Conservation (phyloP, 2,888 invertebrate species). For the Brassicogethes aeneus region DNA sequence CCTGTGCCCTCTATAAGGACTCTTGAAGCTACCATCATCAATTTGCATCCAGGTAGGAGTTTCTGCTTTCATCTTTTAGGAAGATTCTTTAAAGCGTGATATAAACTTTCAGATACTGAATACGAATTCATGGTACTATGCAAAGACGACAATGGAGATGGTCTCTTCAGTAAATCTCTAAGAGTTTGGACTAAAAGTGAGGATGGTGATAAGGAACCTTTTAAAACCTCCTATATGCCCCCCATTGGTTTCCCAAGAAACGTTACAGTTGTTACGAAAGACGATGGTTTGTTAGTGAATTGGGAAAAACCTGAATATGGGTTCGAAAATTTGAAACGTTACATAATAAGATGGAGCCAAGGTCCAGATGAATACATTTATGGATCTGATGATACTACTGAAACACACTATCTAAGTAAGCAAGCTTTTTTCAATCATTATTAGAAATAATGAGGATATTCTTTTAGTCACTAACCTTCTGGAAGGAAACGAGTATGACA, state of each 20-base stretch:
- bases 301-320: conserved; percentile 61
- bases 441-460: conserved; percentile 5
- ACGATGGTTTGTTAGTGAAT: conserved; percentile 66
- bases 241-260: conserved; percentile 55
- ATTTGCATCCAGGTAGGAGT: conserved; percentile 56
- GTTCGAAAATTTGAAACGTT: conserved; percentile 48
- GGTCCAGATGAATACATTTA: conserved; percentile 53
- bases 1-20: conserved; percentile 61
- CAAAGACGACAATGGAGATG: conserved; percentile 79
- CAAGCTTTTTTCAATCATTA: background rate
- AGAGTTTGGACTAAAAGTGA: conserved; percentile 56
- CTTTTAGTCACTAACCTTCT: conserved; percentile 56
- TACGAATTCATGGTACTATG: conserved; percentile 90
- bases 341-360: conserved; percentile 59
- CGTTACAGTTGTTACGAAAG: conserved; percentile 60
- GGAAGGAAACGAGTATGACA: conserved; percentile 65
- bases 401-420: conserved; percentile 52
- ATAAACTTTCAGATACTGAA: conserved; percentile 44
- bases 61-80: background rate
- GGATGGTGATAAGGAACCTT: conserved; percentile 11
- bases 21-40: conserved; percentile 70
- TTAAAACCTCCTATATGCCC: conserved; percentile 19
- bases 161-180: conserved; percentile 80
- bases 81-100: background rate
- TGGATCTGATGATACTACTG: conserved; percentile 58